Evolutionary conservation across 2,797 vertebrate species (phyloP), one percentile per base, ranked within the genome.

Genomic region (Macropus fuliginosus): DNA sequence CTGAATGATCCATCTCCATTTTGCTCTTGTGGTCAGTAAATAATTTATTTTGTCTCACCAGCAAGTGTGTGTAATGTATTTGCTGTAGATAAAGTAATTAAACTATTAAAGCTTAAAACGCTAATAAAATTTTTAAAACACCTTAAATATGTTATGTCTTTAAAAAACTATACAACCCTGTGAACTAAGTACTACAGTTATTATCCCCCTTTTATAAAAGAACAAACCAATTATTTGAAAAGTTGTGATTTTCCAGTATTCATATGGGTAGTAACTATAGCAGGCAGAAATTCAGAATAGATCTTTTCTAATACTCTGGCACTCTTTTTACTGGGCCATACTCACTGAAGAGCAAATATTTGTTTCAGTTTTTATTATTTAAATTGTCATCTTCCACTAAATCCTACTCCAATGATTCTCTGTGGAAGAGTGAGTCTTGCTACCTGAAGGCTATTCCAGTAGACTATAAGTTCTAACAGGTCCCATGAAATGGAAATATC

Each of bases 31-130:
- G 89, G 54, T 91, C 66, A 9, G 29, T n/a, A 93, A 96, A 94
- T 9, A 0, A 81, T 91, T 96, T 94, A 56, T 93, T 93, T 94
- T 91, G 14, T n/a, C 56, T 95, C 54, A 57, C n/a, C 59, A 54
- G 91, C 92, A 81, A 55, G 92, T 81, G 92, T 90, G 92, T 91
- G 29, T 94, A 40, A 96, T 94, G 0, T 89, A 91, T 92, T 97
- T 96, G 94, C 56, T 95, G 8, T 91, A 97, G 34, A 24, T 21
- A 92, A 74, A 74, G 66, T 18, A 74, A 74, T 40, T n/a, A 16
- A 74, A 2, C 66, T 74, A 40, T 74, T 40, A 40, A 40, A 40
- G 5, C 34, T 40, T 74, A 74, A 74, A 21, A n/a, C 66, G 21
- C 66, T n/a, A 66, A n/a, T 34, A n/a, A 16, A 1, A 66, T 5